Evolutionary conservation across 2,113 vertebrate species (phyloP).

Genomic region (Semnopithecus entellus): DNA sequence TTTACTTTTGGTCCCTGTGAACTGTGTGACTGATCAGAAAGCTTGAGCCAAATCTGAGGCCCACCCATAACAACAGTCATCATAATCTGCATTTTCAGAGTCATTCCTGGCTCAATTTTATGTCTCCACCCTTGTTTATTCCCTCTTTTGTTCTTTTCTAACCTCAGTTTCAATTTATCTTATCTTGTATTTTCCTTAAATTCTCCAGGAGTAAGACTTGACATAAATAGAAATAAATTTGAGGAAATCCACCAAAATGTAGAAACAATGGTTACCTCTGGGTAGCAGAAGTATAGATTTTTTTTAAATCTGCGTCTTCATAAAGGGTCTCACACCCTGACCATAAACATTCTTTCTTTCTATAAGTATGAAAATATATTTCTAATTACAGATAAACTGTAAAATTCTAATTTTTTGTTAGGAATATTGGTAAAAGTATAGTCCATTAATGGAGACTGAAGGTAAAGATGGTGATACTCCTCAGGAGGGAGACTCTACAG

Average conservation of each 20-base stretch:
- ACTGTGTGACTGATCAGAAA: neutral
- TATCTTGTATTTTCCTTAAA: neutral
- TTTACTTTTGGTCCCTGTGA: conserved; percentile 21
- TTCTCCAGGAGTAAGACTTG: neutral
- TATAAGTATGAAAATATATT: neutral
- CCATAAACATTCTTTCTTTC: neutral
- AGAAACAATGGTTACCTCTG: neutral
- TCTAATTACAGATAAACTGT: neutral
- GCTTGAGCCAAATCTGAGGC: neutral
- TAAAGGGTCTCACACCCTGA: neutral
- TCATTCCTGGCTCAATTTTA: conserved; percentile 8
- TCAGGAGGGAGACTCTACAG: neutral
- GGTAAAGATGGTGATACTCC: neutral
- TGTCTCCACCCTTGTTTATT: conserved; percentile 21
- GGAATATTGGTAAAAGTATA: neutral
- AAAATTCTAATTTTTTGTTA: neutral
- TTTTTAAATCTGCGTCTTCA: neutral
- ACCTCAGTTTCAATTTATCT: neutral
- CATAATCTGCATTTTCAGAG: neutral
- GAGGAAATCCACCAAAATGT: neutral
- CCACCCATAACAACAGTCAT: neutral
- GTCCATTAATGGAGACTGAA: neutral
- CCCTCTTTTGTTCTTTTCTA: neutral
- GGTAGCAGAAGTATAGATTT: neutral
- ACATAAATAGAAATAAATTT: neutral